Base-by-base conservation (phyloP, 2,113 vertebrate species). In the Pteruthius melanotis region DNA sequence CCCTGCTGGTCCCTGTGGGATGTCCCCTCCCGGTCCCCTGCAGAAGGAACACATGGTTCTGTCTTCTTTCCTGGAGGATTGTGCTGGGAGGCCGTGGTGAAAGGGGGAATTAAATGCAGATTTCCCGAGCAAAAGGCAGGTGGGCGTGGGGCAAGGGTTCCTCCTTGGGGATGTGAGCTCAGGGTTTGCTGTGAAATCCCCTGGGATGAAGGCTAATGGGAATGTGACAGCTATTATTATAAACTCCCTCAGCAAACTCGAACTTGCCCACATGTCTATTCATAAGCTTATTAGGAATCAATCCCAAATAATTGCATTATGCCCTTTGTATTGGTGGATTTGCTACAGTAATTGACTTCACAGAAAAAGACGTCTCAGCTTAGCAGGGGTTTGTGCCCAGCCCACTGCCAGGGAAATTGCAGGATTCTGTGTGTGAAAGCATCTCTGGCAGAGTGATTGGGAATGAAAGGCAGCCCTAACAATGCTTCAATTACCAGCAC, bases 271-370 rank as follows among this genome's bases (percentile, higher is more conserved):
- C 28, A 30, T 42, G 75, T 79, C 89, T 93, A 8, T 88, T 95
- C 91, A 91, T 85, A 91, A 93, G 84, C 84, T 88, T 72, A 83
- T 90, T 93, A 94, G 84, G 77, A 91, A 96, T 88, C 78, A 95
- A 95, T 94, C 89, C 78, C 63, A 90, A 93, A 90, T 93, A 89
- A 94, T 86, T 95, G 76, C 66, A 75, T 89, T 84, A 89, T 87
- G 69, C 61, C 84, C 87, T 94, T 88, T 91, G 80, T 74, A 33
- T 68, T 60, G 90, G 78, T 71, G 83, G 87, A 93, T 96, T 96
- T 92, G 72, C 87, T 85, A 11, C 84, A 79, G 47, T 90, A 93
- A 94, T 87, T 92, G 89, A 78, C 85, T 97, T 88, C 24, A 54
- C 21, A 49, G 82, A 90, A 54, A 80, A 76, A 88, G 75, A 88